Base-by-base conservation (phyloP, 2,797 vertebrate genomes). In the Pseudochaenichthys georgianus region DNA sequence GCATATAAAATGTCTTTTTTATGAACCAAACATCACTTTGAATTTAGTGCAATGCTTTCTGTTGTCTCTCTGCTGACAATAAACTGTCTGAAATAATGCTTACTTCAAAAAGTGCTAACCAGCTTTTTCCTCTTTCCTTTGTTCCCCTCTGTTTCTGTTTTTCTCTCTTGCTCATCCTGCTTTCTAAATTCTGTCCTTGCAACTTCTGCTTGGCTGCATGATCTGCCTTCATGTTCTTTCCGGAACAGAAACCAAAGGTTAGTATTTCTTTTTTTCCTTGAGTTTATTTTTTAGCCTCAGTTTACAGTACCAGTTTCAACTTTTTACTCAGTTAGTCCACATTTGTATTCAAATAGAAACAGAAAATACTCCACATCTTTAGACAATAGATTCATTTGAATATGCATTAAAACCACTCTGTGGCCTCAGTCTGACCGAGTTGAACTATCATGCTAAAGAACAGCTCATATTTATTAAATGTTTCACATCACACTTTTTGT, bases 221-320 rank as follows among this genome's bases (percentile, higher is more conserved):
- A 62, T 81, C 64, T 87, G 64, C 61, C 73, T 71, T 77, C 55
- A 62, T 75, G 50, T 64, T 87, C 83, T n/a, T 19, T 54, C 76
- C 57, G 87, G 73, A 88, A 47, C 88, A 92, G 93, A 91, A 87
- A 87, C 64, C 34, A 92, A 87, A 90, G 91, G 90, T 93, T 55
- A 88, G 90, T 89, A 55, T 45, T 38, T 38, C 52, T 51, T 41
- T 3, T 48, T 19, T 68, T 0, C 7, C 0, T 3, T 65, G 47
- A 15, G 8, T 38, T 70, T 11, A 3, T 71, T 63, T 70, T 38
- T 6, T 52, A 5, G 67, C 9, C 10, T 43, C 2, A 41, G 5
- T 31, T 19, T 15, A 15, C 11, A 17, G 8, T 17, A 16, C 4
- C 1, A 41, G 7, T 16, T 59, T 68, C 4, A 10, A 0, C 23